These are phyloP conservation scores for Morpho helenor DNA, from an alignment of 2,888 invertebrate genomes.

Conservation along the genomic window DNA sequence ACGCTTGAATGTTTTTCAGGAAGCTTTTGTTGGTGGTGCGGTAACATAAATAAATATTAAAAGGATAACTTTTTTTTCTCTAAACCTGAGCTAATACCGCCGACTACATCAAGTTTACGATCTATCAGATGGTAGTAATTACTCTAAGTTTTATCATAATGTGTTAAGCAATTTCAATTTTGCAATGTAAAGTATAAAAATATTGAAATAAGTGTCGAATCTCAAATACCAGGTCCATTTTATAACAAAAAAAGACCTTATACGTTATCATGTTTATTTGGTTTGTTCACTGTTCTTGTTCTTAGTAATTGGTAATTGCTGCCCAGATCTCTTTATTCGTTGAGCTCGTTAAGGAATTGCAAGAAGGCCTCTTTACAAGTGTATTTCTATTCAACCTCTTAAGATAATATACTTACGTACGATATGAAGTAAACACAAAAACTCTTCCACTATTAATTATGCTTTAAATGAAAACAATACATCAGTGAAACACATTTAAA, in stretches of 20 bases:
- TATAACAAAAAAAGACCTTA: neutral
- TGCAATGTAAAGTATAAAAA: too few relatives aligned
- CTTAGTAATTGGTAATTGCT: constrained; percentile 20
- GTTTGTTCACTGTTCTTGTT: constrained; percentile 10
- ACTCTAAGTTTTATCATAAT: too few relatives aligned
- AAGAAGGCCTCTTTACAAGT: constrained; percentile 12
- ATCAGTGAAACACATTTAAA: neutral
- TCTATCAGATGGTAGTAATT: too few relatives aligned
- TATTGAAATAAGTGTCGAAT: neutral
- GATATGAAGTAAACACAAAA: constrained; percentile 53
- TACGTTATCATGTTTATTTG: neutral
- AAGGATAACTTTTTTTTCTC: too few relatives aligned
- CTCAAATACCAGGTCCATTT: neutral
- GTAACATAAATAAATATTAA: too few relatives aligned
- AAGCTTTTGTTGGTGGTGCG: too few relatives aligned
- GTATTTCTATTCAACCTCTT: constrained; percentile 5
- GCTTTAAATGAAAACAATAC: constrained; percentile 9
- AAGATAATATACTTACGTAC: constrained; percentile 12
- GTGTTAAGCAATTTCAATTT: too few relatives aligned
- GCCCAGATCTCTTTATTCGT: constrained; percentile 16
- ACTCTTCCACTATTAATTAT: constrained; percentile 37
- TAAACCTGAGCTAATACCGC: too few relatives aligned
- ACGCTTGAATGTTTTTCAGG: too few relatives aligned
- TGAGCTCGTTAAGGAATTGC: constrained; percentile 18
- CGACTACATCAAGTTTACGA: too few relatives aligned